Evolutionary conservation across 1,140 invertebrate species (phyloP), one percentile per base, ranked within the genome.

Genomic region (Bombus confusus): DNA sequence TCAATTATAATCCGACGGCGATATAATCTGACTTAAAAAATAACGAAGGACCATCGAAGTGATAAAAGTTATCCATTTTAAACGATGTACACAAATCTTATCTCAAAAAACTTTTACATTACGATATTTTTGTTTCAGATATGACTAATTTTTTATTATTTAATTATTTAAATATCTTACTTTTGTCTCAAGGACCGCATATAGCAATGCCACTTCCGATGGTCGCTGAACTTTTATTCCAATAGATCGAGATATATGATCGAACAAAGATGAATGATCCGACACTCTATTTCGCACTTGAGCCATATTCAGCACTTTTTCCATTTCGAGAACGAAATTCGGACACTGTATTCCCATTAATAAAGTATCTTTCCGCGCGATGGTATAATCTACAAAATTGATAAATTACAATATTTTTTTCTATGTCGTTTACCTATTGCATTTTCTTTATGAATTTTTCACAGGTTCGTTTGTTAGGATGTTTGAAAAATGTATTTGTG

Each of bases 291-390:
- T 28, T 8, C n/a, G 68, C 41, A 62, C 64, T 41, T 81, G 52
- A 18, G 39, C 22, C 39, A 43, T 83, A n/a, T 74, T 84, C 15
- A 87, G 74, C 2, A 88, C 47, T 34, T 90, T 79, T 0, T 34
- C 39, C 52, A 88, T 85, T 52, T 92, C 90, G 25, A 41, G 28
- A 69, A 85, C 0, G 69, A 94, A 95, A 34, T 52, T 89, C 9
- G 94, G 93, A 80, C 94, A 95, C 0, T 91, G 76, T 13, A 78
- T 91, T 18, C 94, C 94, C 12, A 94, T 43, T 10, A 95, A 69
- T n/a, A 95, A 22, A 9, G 77, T 78, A 59, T 95, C 94, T 8
- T 91, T 41, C 13, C 87, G 31, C 13, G 75, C 41, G 28, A 43
- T 9, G 13, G 74, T 1, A 68, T 94, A 95, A 5, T 93, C 94